Evolutionary conservation across 35 echinoderm and acorn worm genomes (phyloP).

Genomic region (Acanthaster planci): DNA sequence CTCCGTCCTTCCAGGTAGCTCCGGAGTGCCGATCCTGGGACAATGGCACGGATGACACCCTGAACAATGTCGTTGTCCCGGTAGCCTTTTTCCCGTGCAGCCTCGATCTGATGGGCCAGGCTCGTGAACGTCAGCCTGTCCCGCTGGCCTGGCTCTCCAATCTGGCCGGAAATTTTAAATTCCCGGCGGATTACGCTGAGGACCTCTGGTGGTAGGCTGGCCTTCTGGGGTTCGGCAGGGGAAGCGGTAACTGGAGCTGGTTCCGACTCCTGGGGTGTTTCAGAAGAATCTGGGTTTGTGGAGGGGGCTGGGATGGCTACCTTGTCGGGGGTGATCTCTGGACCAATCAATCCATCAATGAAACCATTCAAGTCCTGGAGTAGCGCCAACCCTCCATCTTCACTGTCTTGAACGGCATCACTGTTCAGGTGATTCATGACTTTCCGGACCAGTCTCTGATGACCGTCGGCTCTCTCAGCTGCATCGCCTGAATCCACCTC

Average conservation of each 20-base stretch:
- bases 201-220: not conserved
- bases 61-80: not conserved
- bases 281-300: not conserved
- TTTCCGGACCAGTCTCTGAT: not conserved
- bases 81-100: slow-evolving; percentile 13
- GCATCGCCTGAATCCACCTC: not conserved
- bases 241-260: not conserved
- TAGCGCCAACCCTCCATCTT: not conserved
- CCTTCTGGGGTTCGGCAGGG: not conserved
- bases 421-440: not conserved
- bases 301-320: not conserved
- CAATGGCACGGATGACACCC: too few relatives aligned
- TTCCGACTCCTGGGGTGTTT: not conserved
- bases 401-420: not conserved
- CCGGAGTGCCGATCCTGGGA: not conserved
- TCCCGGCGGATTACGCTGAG: too few relatives aligned
- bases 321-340: not conserved
- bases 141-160: slow-evolving; percentile 32
- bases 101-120: slow-evolving; percentile 41
- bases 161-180: slow-evolving; percentile 58
- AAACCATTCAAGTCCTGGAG: not conserved
- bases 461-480: not conserved
- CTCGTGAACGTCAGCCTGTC: slow-evolving; percentile 37
- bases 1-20: slow-evolving; percentile 43
- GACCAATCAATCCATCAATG: not conserved